Base-by-base conservation (phyloP, 2,797 vertebrate species). In the Rachycentron canadum region DNA sequence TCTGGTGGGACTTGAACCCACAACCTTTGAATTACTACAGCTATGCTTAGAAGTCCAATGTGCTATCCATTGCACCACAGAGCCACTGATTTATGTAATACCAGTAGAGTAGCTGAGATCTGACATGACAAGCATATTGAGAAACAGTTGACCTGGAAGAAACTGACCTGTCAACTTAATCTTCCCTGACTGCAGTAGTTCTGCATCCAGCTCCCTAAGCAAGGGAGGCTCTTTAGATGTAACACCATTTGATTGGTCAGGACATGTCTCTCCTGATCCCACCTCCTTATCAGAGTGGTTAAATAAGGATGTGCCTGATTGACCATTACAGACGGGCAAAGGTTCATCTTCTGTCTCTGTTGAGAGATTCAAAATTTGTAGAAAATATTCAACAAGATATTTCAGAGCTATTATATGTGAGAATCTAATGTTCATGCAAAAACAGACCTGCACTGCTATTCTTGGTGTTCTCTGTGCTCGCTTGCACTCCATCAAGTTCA, bases 181-280 rank as follows among this genome's bases (percentile, higher is more conserved):
- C 78, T 89, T 93, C 78, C 94, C 95, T 5, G 95, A 94, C 69
- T 94, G 92, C 57, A 96, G 92, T 43, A 95, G 87, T 17, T 90
- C 89, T 7, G 86, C 19, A 36, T 95, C 83, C 76, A 96, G 78
- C 21, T 95, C 93, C 70, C 89, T 89, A 1, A 96, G 90, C 34
- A 92, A 85, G 0, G 72, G 76, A n/a, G 91, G 85, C 3, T 88
- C 78, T 83, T 91, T 86, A 3, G 52, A 60, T 16, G 69, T 28
- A 45, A 76, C 56, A 40, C 79, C 85, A 4, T 91, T 91, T 26
- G 83, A 64, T 32, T 91, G 86, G 50, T 85, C 90, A 26, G 88
- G 53, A 83, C 69, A 21, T 0, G 76, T 53, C 34, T 88, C 83
- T 53, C 53, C 69, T 47, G 87, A n/a, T 26, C 6, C 43, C 1